Evolutionary conservation across 1,140 invertebrate species (phyloP), one percentile per base, ranked within the genome.

Genomic region (Aethina tumida): DNA sequence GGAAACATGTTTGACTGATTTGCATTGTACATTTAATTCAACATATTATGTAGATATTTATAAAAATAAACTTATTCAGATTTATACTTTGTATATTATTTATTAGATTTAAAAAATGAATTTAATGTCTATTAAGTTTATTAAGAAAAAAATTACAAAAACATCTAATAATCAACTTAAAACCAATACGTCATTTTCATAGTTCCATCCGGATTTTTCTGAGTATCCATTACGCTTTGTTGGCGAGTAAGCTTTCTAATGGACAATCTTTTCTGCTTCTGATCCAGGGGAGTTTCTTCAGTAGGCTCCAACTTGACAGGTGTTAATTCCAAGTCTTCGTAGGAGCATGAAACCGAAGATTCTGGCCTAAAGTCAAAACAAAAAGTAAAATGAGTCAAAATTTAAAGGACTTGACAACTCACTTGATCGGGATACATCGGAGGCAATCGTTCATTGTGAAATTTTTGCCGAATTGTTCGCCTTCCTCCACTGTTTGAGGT

Each of bases 101-200:
- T n/a, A n/a, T n/a, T n/a, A n/a, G n/a, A n/a, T n/a, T n/a, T n/a
- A n/a, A n/a, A n/a, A n/a, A n/a, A n/a, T n/a, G n/a, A n/a, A n/a
- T n/a, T n/a, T n/a, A n/a, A n/a, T n/a, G n/a, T n/a, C n/a, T n/a
- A n/a, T n/a, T n/a, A n/a, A n/a, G n/a, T n/a, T n/a, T n/a, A n/a
- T n/a, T n/a, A n/a, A n/a, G n/a, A n/a, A n/a, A n/a, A n/a, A n/a
- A n/a, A n/a, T n/a, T n/a, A n/a, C n/a, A n/a, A n/a, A n/a, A n/a
- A n/a, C n/a, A n/a, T n/a, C n/a, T n/a, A n/a, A n/a, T n/a, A n/a
- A n/a, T n/a, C n/a, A n/a, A 41, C 12, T 50, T 70, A 87, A 67
- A 84, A 84, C 84, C 84, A 87, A 59, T 85, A 84, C 0, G 84
- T 84, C 65, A 87, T 75, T 58, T 80, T 82, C 55, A 87, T 81